Evolutionary conservation across 1,140 invertebrate genomes (phyloP).

Genomic region (Ericerus pela): DNA sequence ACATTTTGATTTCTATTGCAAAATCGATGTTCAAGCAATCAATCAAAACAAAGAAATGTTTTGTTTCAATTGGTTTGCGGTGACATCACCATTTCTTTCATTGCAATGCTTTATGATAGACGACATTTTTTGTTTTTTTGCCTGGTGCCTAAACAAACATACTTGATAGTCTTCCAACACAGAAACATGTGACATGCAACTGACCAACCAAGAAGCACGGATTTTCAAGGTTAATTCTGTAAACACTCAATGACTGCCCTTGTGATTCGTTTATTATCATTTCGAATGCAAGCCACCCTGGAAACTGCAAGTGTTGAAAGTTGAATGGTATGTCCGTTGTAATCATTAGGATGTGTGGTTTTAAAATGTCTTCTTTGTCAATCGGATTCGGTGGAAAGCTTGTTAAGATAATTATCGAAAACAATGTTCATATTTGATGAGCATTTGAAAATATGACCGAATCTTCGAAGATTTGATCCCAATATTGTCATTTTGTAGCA

Average conservation of each 20-base stretch:
- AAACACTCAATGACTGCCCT: constrained; percentile 33
- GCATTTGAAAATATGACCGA: constrained; percentile 25
- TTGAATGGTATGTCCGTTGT: background rate
- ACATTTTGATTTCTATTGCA: too few species aligned
- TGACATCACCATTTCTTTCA: constrained; percentile 26
- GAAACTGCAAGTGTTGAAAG: background rate
- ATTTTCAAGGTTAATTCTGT: constrained; percentile 30
- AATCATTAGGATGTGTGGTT: background rate
- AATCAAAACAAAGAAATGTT: too few species aligned
- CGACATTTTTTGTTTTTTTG: too few species aligned
- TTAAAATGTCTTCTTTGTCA: constrained; percentile 4
- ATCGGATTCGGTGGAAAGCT: constrained; percentile 28
- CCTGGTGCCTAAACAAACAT: constrained; percentile 29
- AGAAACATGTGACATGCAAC: constrained; percentile 35
- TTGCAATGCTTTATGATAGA: too few species aligned
- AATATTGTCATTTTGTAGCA: constrained; percentile 31
- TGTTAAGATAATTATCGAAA: constrained; percentile 30
- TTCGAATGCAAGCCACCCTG: constrained; percentile 27
- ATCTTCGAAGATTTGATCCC: constrained; percentile 30
- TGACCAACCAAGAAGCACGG: constrained; percentile 32
- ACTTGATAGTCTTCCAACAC: constrained; percentile 31
- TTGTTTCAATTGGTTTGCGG: too few species aligned
- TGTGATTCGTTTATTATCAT: constrained; percentile 40
- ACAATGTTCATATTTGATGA: constrained; percentile 31
- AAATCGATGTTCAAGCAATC: too few species aligned